Conservation (phyloP, 2,888 invertebrate genomes). For the Danaus chrysippus region DNA sequence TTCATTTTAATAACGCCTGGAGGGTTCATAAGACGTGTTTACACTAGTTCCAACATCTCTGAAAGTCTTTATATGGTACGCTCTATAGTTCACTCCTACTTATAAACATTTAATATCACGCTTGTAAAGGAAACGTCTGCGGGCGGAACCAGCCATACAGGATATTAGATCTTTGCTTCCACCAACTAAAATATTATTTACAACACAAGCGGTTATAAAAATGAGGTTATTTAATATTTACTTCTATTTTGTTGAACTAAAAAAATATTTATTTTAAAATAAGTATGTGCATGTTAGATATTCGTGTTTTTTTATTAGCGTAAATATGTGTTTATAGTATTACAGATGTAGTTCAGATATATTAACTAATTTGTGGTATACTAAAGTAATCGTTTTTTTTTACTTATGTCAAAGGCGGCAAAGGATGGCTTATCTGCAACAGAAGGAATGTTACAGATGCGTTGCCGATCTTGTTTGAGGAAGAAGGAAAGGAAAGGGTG, state of each 20-base stretch:
- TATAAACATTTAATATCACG: conserved; percentile 24
- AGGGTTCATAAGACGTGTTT: conserved; percentile 1
- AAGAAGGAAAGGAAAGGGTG: too few relatives aligned
- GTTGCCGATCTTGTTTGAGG: too few relatives aligned
- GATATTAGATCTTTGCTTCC: conserved; percentile 33
- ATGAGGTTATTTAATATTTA: background rate
- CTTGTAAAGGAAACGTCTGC: conserved; percentile 31
- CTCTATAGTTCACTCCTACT: background rate
- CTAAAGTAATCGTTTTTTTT: too few relatives aligned
- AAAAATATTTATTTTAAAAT: background rate
- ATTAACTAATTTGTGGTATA: too few relatives aligned
- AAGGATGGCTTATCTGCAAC: too few relatives aligned
- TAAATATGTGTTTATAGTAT: too few relatives aligned
- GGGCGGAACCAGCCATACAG: conserved; percentile 30
- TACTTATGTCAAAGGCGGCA: too few relatives aligned
- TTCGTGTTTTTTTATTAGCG: too few relatives aligned
- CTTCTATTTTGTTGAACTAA: background rate
- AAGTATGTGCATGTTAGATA: background rate
- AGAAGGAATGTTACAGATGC: too few relatives aligned
- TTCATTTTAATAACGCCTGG: too few relatives aligned
- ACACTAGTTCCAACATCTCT: background rate
- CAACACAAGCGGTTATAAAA: background rate
- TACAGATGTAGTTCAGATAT: too few relatives aligned
- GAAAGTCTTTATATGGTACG: conserved; percentile 1
- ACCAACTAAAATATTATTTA: conserved; percentile 12